phyloP scores from a whole-genome alignment of 2,113 vertebrate species.

The Choloepus hoffmanni region DNA sequence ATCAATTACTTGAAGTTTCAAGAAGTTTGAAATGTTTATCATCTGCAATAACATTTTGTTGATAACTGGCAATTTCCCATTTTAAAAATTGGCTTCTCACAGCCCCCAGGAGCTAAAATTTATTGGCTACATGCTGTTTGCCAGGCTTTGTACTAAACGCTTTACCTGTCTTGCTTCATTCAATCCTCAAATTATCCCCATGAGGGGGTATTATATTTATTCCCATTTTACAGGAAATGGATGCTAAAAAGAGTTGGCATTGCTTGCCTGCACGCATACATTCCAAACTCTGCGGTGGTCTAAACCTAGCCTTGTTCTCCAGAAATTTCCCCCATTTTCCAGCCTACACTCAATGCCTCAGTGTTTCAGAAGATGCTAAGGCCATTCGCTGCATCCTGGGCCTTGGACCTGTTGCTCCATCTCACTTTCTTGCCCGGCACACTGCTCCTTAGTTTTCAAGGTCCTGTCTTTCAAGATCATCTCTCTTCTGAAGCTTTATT shows the following conservation, averaged over 20 bases:
- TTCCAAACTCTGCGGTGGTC: too few species aligned
- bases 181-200: neutral
- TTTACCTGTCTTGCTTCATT: neutral
- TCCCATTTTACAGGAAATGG: conserved; percentile 34
- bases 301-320: neutral
- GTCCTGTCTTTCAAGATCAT: neutral
- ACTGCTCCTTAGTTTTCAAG: neutral
- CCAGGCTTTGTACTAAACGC: neutral
- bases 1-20: conserved; percentile 62
- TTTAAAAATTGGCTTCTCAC: conserved; percentile 38
- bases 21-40: conserved; percentile 67
- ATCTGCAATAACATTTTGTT: conserved; percentile 54
- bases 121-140: neutral
- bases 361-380: neutral
- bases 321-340: neutral
- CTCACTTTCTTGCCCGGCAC: neutral
- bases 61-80: conserved; percentile 55
- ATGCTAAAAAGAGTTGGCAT: neutral
- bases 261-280: neutral
- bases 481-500: neutral
- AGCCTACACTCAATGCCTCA: neutral
- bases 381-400: neutral
- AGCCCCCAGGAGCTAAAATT: neutral
- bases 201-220: neutral
- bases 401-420: neutral